Evolutionary conservation across 2,888 invertebrate genomes (phyloP), one percentile per base, ranked within the genome.

Genomic region (Coenonympha arcania): DNA sequence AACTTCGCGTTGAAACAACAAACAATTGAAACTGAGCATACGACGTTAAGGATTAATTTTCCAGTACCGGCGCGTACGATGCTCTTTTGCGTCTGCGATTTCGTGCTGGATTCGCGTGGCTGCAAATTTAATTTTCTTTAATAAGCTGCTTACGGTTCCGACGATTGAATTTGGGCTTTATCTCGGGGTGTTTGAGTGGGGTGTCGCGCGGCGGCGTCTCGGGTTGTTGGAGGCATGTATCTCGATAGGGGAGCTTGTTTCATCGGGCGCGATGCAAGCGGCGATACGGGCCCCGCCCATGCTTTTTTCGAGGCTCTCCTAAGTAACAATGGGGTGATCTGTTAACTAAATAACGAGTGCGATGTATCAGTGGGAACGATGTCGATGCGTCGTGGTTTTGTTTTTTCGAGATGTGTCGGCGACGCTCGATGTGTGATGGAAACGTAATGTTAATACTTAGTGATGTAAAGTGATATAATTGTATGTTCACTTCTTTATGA

Each of bases 61-160:
- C 64, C 62, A 47, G 65, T 68, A 61, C 60, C 56, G 48, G 43
- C 41, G 39, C 53, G 50, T 47, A 50, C 56, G 56, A 56, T 64
- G 66, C 62, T 68, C 69, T 68, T 69, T 63, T 61, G 68, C 72
- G 69, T 70, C 70, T 71, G 71, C 65, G 72, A 70, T 70, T 77
- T 77, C 77, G 78, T 73, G 76, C 70, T 68, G 74, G 74, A 74
- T 83, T 82, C 76, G 79, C 80, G 73, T 76, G 77, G 77, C 80
- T 69, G 79, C 78, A 76, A 80, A 80, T 84, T 86, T 81, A 86
- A 84, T 85, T 85, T 85, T 83, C 81, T 84, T 84, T 84, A 85
- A 83, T 84, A 85, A 85, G 83, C 74, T 73, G 57, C 61, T 62
- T 60, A 54, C 36, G 54, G 51, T 50, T 48, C 26, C 31, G 28